Conservation (phyloP, 2,797 vertebrate species). For the Myotis pilosus region DNA sequence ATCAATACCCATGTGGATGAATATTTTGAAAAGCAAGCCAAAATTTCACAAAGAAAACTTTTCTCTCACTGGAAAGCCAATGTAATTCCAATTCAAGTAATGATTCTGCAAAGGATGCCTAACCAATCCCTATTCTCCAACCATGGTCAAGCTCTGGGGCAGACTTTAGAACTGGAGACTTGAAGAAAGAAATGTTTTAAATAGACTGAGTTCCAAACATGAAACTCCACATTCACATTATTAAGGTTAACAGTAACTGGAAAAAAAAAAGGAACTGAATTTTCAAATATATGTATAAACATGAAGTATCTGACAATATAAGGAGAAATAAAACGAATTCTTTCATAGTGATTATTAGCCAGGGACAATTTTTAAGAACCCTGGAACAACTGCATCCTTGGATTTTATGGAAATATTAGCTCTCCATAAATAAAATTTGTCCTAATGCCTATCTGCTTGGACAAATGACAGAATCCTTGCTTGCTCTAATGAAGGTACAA, state of each 20-base stretch:
- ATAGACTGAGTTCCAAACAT: not conserved
- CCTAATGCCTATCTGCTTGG: not conserved
- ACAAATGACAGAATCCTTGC: not conserved
- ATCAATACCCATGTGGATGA: not conserved
- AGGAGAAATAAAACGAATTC: conserved; percentile 22
- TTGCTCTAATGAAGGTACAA: not conserved
- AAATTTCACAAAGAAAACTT: conserved; percentile 49
- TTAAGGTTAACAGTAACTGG: not conserved
- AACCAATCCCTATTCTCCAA: not conserved
- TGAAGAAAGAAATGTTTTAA: conserved; percentile 22
- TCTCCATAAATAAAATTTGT: conserved; percentile 31
- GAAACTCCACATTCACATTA: conserved; percentile 3
- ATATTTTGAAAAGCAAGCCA: conserved; percentile 38
- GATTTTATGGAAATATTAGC: conserved; percentile 8
- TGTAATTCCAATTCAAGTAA: conserved; percentile 42
- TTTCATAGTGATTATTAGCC: conserved; percentile 10
- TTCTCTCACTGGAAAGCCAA: conserved; percentile 36
- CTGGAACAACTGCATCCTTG: not conserved
- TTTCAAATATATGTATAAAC: not conserved
- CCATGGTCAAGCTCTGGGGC: not conserved
- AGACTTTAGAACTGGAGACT: not conserved
- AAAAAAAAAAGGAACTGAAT: not conserved
- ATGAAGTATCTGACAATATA: not conserved
- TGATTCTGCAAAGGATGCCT: conserved; percentile 24
- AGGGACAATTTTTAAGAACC: conserved; percentile 10